A percentile compares a stretch with the other conserved stretches of the same genome.
These are phyloP conservation scores for Paracentrotus lividus DNA, from an alignment of 53 echinoderm and acorn worm species.

Conservation along the genomic window DNA sequence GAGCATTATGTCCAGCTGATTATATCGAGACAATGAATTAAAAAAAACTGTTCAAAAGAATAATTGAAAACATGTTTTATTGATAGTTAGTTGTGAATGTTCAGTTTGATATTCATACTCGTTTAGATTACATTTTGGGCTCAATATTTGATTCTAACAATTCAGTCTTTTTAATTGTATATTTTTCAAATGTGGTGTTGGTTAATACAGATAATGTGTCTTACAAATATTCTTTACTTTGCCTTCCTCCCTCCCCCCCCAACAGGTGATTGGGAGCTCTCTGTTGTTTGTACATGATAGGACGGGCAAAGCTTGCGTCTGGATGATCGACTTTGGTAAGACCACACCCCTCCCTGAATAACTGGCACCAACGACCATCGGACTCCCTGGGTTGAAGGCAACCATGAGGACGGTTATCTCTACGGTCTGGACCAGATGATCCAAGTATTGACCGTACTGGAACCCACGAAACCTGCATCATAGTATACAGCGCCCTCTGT, in stretches of 20 bases:
- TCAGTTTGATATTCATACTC: too few relatives aligned
- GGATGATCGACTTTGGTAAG: conserved; percentile 99
- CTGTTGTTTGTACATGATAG: conserved; percentile 95
- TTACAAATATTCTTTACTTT: too few relatives aligned
- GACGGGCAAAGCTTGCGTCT: conserved; percentile 90
- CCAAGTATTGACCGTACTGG: conserved; percentile 83
- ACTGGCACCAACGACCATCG: conserved; percentile 88
- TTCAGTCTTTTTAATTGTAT: neutral
- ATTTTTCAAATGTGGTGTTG: too few relatives aligned
- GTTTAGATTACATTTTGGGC: too few relatives aligned
- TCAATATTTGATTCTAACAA: too few relatives aligned
- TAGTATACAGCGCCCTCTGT: conserved; percentile 42
- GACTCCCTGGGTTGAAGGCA: conserved; percentile 97
- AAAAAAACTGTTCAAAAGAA: too few relatives aligned
- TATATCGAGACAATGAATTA: too few relatives aligned
- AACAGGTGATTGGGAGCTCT: conserved; percentile 96
- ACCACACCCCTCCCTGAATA: conserved; percentile 86
- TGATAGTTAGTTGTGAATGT: too few relatives aligned
- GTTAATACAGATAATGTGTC: too few relatives aligned
- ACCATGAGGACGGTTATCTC: conserved; percentile 96
- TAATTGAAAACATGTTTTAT: too few relatives aligned
- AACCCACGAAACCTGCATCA: conserved; percentile 55
- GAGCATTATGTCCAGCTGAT: too few relatives aligned
- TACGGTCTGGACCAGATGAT: conserved; percentile 97
- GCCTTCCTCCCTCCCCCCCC: too few relatives aligned